Evolutionary conservation across 2,888 invertebrate genomes (phyloP), one percentile per base, ranked within the genome.

Genomic region (Asteroscopus sphinx): DNA sequence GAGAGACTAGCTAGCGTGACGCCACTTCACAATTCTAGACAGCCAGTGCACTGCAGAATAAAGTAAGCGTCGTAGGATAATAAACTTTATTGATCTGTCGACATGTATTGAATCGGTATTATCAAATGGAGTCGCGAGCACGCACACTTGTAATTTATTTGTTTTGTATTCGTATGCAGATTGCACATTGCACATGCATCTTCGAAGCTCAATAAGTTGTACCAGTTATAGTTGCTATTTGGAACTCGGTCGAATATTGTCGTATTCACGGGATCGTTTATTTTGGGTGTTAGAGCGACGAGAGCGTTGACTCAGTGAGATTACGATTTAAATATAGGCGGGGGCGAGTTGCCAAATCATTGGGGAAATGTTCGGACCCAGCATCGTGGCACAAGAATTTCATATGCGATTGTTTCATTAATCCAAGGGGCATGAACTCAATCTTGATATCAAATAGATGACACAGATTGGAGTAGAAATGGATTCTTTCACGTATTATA

Each of bases 321-420:
- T 92, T 92, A 91, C 89, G 86, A 89, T 93, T 94, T 94, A 94
- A 93, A 92, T 92, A 91, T 93, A 94, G 93, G 88, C 81, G 88
- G 89, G 89, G 86, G 90, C 89, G 88, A 89, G 87, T 86, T 94
- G 93, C 93, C 93, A 94, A 93, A 92, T 92, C 87, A 90, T 90
- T 85, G 87, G 89, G 88, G 88, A 91, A 91, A 92, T 87, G 88
- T 83, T 82, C 85, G 76, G 81, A 75, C 68, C 66, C 73, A 79
- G 69, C 76, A 73, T 73, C 73, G 79, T 74, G 81, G 68, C 80
- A 76, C 68, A 81, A 82, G 80, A 82, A 85, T 81, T 85, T 82
- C 78, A 77, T 77, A 85, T 82, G 74, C 80, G 77, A 91, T 89
- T 88, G 88, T 89, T 86, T 78, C 66, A 56, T 68, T 66, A 76